phyloP scores from a whole-genome alignment of 2,888 invertebrate genomes.

The Allygus modestus region DNA sequence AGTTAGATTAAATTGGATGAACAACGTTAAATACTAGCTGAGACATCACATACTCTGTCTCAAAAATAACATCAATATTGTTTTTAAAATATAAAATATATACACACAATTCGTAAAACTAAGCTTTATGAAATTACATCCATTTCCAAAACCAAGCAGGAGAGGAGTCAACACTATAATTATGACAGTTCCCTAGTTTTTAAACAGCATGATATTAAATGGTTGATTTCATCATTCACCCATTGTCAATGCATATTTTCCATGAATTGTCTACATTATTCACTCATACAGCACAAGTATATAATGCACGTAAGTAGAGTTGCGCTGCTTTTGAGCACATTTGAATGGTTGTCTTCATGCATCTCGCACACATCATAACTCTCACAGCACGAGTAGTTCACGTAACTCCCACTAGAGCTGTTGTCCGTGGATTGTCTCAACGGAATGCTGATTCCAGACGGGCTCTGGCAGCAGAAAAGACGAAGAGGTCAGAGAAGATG shows the following conservation, averaged over 20 bases:
- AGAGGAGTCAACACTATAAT: no score
- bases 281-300: neutral
- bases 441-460: slow-evolving; percentile 58
- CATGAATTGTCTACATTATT: neutral
- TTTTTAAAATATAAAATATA: no score
- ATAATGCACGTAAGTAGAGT: slow-evolving; percentile 28
- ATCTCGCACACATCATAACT: slow-evolving; percentile 7
- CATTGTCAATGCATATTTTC: neutral
- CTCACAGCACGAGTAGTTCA: slow-evolving; percentile 32
- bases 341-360: neutral
- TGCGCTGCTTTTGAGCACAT: neutral
- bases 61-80: no score
- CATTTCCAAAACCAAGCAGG: no score
- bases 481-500: slow-evolving; percentile 69
- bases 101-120: no score
- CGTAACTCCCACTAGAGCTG: neutral
- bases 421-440: slow-evolving; percentile 9
- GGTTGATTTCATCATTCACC: neutral
- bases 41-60: no score
- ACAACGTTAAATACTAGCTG: no score
- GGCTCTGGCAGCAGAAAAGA: slow-evolving; percentile 53
- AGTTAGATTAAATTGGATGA: no score
- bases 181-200: no score
- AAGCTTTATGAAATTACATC: no score
- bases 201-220: neutral